Conservation (phyloP, 2,113 vertebrate genomes). For the Scopus umbretta region DNA sequence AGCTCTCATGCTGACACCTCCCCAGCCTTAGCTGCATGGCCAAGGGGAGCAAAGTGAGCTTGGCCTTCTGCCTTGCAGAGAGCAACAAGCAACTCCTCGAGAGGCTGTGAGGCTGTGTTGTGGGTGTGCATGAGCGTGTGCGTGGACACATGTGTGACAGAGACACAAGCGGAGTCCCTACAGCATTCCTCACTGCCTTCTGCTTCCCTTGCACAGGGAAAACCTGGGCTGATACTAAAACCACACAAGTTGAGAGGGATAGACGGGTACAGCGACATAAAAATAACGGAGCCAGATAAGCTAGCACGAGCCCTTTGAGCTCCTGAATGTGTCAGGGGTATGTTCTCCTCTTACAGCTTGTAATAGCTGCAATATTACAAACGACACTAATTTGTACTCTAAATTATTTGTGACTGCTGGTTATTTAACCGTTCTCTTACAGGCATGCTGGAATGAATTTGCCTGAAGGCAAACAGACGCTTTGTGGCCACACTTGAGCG, state of each 20-base stretch:
- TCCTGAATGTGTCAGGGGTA: background rate
- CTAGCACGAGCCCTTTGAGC: background rate
- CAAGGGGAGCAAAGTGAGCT: background rate
- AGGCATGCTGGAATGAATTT: background rate
- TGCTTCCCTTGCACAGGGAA: background rate
- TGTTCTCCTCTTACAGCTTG: background rate
- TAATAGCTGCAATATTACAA: background rate
- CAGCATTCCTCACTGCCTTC: background rate
- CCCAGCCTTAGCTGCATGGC: background rate
- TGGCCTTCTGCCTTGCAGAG: background rate
- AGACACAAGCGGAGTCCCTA: background rate
- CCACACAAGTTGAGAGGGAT: background rate
- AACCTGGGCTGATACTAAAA: background rate
- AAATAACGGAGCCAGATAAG: background rate
- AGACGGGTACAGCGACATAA: background rate
- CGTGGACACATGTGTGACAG: background rate
- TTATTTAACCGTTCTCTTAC: background rate
- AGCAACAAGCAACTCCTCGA: background rate
- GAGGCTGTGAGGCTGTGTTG: background rate
- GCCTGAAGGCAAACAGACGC: background rate
- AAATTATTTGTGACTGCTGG: background rate
- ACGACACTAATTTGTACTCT: background rate
- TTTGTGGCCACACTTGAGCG: background rate
- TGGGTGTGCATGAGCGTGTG: rapidly evolving
- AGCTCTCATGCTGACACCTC: background rate